These are phyloP conservation scores for Coecobrya sp. DNA, from an alignment of 2,888 invertebrate species.

Conservation along the genomic window DNA sequence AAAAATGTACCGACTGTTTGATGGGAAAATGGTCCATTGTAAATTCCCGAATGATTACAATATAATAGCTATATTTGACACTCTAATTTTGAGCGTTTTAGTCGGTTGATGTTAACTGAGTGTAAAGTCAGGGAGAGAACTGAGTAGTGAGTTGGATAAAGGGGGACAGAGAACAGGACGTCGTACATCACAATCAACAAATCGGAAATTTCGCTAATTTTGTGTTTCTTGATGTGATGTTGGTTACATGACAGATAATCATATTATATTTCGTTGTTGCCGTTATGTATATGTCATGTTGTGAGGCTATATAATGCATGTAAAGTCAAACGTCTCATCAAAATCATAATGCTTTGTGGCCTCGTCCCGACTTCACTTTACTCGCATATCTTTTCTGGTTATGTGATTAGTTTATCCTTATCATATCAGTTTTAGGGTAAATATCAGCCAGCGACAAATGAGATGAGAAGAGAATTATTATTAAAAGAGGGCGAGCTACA, in stretches of 20 bases:
- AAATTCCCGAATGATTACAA: constrained; percentile 4
- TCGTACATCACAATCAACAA: constrained; percentile 59
- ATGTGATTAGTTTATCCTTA: constrained; percentile 82
- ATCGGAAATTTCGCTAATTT: constrained; percentile 81
- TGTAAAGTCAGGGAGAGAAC: constrained; percentile 6
- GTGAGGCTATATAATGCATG: constrained; percentile 69
- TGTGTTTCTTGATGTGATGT: constrained; percentile 72
- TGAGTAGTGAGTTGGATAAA: constrained; percentile 21
- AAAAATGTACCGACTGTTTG: background rate
- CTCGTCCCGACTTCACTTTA: constrained; percentile 78
- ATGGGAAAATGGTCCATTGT: constrained; percentile 1
- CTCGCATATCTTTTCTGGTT: constrained; percentile 72
- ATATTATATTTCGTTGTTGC: constrained; percentile 79
- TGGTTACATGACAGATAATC: constrained; percentile 82
- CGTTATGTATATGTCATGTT: constrained; percentile 82
- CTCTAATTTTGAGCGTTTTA: constrained; percentile 23
- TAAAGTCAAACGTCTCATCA: constrained; percentile 80
- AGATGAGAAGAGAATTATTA: constrained; percentile 72
- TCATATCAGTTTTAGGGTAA: constrained; percentile 82
- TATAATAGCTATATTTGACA: constrained; percentile 51
- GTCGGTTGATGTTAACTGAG: background rate
- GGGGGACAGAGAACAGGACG: constrained; percentile 54
- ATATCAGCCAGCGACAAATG: constrained; percentile 81
- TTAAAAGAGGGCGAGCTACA: constrained; percentile 59
- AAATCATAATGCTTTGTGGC: constrained; percentile 79